Evolutionary conservation across 1,140 invertebrate species (phyloP).

Genomic region (Dinothrombium tinctorium): DNA sequence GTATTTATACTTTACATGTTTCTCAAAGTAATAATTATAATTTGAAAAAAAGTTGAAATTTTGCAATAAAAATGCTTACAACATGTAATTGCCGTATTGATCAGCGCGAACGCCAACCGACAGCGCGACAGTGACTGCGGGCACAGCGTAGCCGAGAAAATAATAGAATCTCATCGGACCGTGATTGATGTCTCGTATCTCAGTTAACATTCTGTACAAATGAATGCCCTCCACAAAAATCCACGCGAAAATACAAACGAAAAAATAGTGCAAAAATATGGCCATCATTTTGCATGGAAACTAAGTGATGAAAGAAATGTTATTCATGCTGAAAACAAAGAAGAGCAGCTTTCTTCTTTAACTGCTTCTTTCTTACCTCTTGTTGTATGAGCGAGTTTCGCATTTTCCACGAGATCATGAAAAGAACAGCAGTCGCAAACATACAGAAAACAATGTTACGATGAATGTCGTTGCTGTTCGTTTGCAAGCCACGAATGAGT

Average conservation of each 20-base stretch:
- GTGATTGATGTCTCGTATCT: slow-evolving; percentile 85
- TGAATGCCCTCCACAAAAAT: slow-evolving; percentile 72
- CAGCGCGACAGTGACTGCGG: slow-evolving; percentile 67
- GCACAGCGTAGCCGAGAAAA: slow-evolving; percentile 77
- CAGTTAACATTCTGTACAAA: slow-evolving; percentile 76
- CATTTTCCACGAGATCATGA: slow-evolving; percentile 59
- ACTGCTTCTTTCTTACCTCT: no score
- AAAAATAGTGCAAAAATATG: slow-evolving; percentile 75
- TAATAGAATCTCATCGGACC: slow-evolving; percentile 83
- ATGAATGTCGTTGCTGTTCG: slow-evolving; percentile 81
- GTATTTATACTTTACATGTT: not conserved
- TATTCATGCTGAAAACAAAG: slow-evolving; percentile 10
- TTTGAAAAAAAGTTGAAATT: slow-evolving; percentile 4
- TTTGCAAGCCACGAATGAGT: slow-evolving; percentile 46
- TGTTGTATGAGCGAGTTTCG: slow-evolving; percentile 36
- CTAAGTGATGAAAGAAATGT: no score
- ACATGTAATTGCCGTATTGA: slow-evolving; percentile 75
- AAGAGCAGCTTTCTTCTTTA: no score
- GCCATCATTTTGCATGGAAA: slow-evolving; percentile 70
- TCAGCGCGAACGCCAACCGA: slow-evolving; percentile 78
- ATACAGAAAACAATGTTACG: slow-evolving; percentile 74
- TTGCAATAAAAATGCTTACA: slow-evolving; percentile 57
- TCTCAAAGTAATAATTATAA: slow-evolving; percentile 3
- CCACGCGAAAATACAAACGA: slow-evolving; percentile 70
- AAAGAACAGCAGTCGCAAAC: slow-evolving; percentile 57